Base-by-base conservation (phyloP, 2,888 invertebrate species). In the Octonoba sinensis region DNA sequence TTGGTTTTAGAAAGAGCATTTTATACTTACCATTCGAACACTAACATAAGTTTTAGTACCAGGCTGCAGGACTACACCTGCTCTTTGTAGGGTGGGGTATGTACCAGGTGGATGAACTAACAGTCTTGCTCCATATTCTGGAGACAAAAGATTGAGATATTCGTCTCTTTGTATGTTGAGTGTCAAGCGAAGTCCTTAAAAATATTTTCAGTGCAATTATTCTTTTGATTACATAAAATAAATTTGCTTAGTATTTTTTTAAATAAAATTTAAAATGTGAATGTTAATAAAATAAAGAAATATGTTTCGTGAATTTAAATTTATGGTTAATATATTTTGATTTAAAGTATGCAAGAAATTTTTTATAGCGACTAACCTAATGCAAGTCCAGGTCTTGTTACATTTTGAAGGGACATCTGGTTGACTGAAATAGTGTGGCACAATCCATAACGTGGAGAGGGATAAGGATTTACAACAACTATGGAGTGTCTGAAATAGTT, bases 101-200 rank as follows among this genome's bases (percentile, higher is more conserved):
- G 85, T 82, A 47, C 85, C 84, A 44, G 81, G 81, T 6, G 84
- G 83, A 59, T 86, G 86, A 24, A 86, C 82, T 22, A 86, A 70
- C 0, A 86, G 69, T 27, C 86, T 73, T 1, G 84, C 85, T 24
- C 86, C 86, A 16, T 77, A 85, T 67, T 85, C 84, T 22, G 85
- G 85, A 0, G 86, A 84, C 56, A 86, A 81, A 20, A 86, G 73
- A 24, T 85, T 85, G 20, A 86, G 46, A 75, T 86, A 86, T 49
- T 86, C 86, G 8, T 85, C 83, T 18, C 83, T 59, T 54, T 86
- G 84, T 22, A 86, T 84, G 67, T 86, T 85, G 46, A 86, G 72
- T 3, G 86, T 86, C 54, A 86, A 57, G 15, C 85, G 82, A 13
- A 86, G 82, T 18, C 86, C 86, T 84, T 13, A 36, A 44, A 57